Percentiles rank a stretch among this genome's conserved stretches.
These are phyloP conservation scores for Theocolax elegans DNA, from an alignment of 1,140 invertebrate species.

Conservation along the genomic window DNA sequence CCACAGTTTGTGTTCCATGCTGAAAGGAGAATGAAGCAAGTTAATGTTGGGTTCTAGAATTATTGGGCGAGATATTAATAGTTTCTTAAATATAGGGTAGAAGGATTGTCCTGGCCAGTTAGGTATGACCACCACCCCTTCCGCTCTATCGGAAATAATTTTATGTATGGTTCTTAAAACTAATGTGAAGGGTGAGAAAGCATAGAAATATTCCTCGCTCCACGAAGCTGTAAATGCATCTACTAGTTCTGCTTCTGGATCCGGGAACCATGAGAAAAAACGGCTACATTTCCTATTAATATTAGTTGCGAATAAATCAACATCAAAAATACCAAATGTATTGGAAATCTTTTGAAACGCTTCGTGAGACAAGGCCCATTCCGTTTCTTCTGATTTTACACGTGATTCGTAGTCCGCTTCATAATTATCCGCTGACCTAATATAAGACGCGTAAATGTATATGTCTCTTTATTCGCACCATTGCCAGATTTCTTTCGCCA, in stretches of 20 bases:
- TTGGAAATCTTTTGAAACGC: constrained; percentile 36
- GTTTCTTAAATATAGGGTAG: constrained; percentile 1
- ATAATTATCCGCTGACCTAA: constrained; percentile 51
- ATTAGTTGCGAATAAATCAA: constrained; percentile 44
- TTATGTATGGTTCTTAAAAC: constrained; percentile 14
- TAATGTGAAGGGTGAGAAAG: constrained; percentile 7
- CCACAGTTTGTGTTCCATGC: constrained; percentile 19
- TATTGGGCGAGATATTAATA: neutral
- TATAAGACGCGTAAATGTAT: constrained; percentile 53
- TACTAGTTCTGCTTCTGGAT: neutral
- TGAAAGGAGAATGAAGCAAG: constrained; percentile 28
- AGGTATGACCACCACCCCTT: too few species aligned
- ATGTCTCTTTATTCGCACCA: constrained; percentile 46
- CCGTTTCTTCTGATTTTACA: constrained; percentile 40
- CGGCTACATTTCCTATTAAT: too few species aligned
- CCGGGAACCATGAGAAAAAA: too few species aligned
- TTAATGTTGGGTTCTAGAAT: constrained; percentile 1
- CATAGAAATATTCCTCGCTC: neutral
- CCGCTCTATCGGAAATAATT: constrained; percentile 13
- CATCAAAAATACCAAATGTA: constrained; percentile 41
- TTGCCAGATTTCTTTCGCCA: constrained; percentile 42
- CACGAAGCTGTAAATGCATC: neutral
- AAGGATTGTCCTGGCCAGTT: too few species aligned
- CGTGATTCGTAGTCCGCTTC: constrained; percentile 42
- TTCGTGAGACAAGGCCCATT: constrained; percentile 18